Evolutionary conservation across 1,140 invertebrate species (phyloP).

Genomic region (Camponotus floridanus): DNA sequence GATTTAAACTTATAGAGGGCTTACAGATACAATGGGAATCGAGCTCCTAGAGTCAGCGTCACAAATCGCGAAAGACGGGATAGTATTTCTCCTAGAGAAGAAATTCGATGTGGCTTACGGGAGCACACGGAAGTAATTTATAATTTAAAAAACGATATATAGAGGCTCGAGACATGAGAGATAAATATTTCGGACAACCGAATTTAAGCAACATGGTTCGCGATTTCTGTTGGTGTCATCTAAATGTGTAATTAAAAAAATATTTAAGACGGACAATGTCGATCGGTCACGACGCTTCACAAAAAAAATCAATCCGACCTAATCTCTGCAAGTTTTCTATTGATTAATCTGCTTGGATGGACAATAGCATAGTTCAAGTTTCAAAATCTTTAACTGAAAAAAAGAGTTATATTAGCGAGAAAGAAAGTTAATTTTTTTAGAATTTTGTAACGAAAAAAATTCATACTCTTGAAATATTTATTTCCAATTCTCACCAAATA

Average conservation of each 20-base stretch:
- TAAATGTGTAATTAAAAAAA: conserved; percentile 38
- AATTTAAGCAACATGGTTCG: conserved; percentile 23
- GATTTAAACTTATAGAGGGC: conserved; percentile 42
- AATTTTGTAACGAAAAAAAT: neutral
- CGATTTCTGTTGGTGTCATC: conserved; percentile 39
- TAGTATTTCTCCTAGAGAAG: conserved; percentile 14
- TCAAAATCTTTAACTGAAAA: conserved; percentile 30
- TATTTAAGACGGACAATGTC: conserved; percentile 35
- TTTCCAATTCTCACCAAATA: too few relatives aligned
- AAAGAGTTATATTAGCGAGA: conserved; percentile 20
- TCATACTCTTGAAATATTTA: too few relatives aligned
- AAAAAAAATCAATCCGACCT: conserved; percentile 56
- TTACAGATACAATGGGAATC: conserved; percentile 35
- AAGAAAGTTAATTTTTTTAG: conserved; percentile 10
- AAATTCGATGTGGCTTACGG: neutral
- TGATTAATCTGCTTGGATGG: conserved; percentile 13
- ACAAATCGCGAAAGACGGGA: neutral
- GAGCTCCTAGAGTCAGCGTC: conserved; percentile 3
- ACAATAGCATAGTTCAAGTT: conserved; percentile 39
- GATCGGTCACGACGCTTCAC: neutral
- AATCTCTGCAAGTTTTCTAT: conserved; percentile 49
- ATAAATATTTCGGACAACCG: neutral
- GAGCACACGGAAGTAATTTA: conserved; percentile 65
- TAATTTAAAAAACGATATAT: conserved; percentile 79
- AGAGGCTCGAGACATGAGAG: conserved; percentile 62